A percentile compares a stretch with the other conserved stretches of the same genome.
Conservation (phyloP, 2,113 vertebrate species). For the Xiphorhynchus elegans region DNA sequence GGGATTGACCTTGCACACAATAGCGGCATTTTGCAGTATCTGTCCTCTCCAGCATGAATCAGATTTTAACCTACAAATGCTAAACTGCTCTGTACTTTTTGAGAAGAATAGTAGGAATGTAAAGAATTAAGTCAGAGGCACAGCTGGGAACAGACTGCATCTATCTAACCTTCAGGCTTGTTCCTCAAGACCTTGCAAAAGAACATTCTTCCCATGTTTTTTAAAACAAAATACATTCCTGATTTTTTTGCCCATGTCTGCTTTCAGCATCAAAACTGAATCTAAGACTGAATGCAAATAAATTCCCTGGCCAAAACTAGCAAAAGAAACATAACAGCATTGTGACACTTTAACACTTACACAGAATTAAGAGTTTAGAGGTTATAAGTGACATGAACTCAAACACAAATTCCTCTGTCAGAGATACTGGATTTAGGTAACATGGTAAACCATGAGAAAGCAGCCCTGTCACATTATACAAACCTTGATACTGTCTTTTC, state of each 20-base stretch:
- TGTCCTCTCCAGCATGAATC: background rate
- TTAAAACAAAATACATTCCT: background rate
- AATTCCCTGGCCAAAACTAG: background rate
- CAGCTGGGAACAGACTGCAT: conserved; percentile 1
- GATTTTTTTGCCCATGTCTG: background rate
- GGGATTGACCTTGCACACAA: background rate
- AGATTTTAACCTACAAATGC: background rate
- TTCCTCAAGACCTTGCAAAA: conserved; percentile 10
- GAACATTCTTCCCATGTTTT: background rate
- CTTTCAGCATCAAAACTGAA: conserved; percentile 14
- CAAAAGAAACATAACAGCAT: background rate
- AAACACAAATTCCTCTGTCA: background rate
- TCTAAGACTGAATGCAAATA: background rate
- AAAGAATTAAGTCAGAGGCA: background rate
- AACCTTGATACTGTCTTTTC: background rate
- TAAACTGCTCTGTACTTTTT: background rate
- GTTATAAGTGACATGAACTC: background rate
- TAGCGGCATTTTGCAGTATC: background rate
- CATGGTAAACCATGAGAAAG: background rate
- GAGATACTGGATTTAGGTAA: conserved; percentile 6
- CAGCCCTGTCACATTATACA: background rate
- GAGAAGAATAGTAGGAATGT: background rate
- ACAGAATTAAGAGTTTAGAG: conserved; percentile 11
- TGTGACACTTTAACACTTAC: background rate
- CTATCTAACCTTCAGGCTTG: conserved; percentile 8